Conservation (phyloP, 2,888 invertebrate species). For the Cheilosia vernalis region DNA sequence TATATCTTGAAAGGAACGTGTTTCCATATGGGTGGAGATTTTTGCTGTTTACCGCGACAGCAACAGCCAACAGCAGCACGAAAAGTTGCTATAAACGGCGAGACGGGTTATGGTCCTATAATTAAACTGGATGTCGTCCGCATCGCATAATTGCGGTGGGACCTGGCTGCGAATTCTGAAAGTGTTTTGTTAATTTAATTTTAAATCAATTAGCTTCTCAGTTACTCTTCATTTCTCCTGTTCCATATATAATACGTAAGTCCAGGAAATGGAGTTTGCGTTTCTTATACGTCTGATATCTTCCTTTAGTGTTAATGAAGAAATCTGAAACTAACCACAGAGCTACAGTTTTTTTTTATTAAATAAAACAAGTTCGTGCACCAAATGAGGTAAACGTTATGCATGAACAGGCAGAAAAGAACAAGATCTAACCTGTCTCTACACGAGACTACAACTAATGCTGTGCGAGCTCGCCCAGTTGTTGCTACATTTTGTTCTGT, state of each 20-base stretch:
- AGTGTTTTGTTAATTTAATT: conserved; percentile 69
- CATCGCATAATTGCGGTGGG: conserved; percentile 36
- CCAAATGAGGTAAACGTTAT: background rate
- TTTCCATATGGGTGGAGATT: conserved; percentile 26
- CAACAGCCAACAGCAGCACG: background rate
- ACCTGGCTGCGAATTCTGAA: conserved; percentile 23
- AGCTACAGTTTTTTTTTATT: background rate
- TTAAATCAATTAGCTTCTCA: conserved; percentile 49
- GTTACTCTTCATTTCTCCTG: conserved; percentile 10
- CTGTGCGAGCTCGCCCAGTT: background rate
- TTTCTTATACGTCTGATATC: background rate
- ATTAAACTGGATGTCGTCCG: conserved; percentile 56
- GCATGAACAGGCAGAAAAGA: background rate
- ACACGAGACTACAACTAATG: background rate
- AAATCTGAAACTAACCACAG: conserved; percentile 18
- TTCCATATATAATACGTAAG: background rate
- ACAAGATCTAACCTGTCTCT: background rate
- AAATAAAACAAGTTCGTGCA: background rate
- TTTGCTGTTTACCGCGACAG: conserved; percentile 1
- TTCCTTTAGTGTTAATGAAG: conserved; percentile 9
- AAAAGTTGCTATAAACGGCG: conserved; percentile 41
- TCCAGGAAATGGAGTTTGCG: conserved; percentile 11
- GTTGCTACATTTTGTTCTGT: background rate
- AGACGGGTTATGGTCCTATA: conserved; percentile 64
- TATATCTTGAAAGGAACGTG: conserved; percentile 53